These are phyloP conservation scores for Xestia sexstrigata DNA, from an alignment of 2,888 invertebrate species.

Conservation along the genomic window DNA sequence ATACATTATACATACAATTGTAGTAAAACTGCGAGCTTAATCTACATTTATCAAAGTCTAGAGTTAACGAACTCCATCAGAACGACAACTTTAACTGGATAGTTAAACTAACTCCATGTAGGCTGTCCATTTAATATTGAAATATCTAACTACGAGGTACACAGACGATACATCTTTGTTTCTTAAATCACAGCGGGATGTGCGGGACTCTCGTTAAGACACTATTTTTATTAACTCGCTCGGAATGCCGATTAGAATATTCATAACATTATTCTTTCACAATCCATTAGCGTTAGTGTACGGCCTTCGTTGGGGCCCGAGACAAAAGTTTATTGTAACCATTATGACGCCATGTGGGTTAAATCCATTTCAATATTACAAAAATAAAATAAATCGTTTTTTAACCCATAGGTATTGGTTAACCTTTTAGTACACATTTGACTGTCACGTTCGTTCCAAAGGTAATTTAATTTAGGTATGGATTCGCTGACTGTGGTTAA, in stretches of 20 bases:
- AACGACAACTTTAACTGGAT: slow-evolving; percentile 55
- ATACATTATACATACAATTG: slow-evolving; percentile 51
- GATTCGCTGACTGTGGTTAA: slow-evolving; percentile 33
- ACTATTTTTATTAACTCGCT: slow-evolving; percentile 88
- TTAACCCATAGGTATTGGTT: slow-evolving; percentile 39
- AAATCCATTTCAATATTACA: slow-evolving; percentile 53
- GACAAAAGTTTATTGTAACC: slow-evolving; percentile 71
- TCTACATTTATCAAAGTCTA: slow-evolving; percentile 55
- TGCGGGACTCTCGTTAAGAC: slow-evolving; percentile 83
- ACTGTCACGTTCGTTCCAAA: slow-evolving; percentile 43
- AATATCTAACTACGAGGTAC: slow-evolving; percentile 74
- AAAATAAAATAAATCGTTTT: slow-evolving; percentile 54
- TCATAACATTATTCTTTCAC: slow-evolving; percentile 84
- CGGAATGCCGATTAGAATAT: slow-evolving; percentile 87
- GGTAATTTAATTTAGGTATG: slow-evolving; percentile 59
- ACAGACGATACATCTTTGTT: slow-evolving; percentile 86
- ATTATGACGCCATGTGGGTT: slow-evolving; percentile 66
- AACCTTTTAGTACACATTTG: slow-evolving; percentile 45
- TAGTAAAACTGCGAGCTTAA: slow-evolving; percentile 28
- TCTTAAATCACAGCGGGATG: slow-evolving; percentile 86
- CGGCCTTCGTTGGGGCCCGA: slow-evolving; percentile 66
- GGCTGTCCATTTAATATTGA: slow-evolving; percentile 74
- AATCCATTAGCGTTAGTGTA: slow-evolving; percentile 79
- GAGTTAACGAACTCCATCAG: slow-evolving; percentile 46
- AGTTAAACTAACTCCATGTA: slow-evolving; percentile 49